Evolutionary conservation across 2,797 vertebrate genomes (phyloP).

Genomic region (Mormyrops boulengeri): DNA sequence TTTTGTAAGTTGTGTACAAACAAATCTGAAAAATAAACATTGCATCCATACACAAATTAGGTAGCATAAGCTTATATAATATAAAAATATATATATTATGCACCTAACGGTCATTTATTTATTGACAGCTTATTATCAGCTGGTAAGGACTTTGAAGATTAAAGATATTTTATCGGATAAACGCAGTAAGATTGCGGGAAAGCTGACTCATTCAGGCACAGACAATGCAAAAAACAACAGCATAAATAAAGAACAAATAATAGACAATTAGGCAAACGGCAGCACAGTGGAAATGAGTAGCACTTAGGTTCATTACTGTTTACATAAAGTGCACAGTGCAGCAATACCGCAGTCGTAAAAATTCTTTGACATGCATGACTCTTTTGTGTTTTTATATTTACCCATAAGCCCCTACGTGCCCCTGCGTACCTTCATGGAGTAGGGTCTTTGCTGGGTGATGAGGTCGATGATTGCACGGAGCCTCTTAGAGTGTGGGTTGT

Average conservation of each 20-base stretch:
- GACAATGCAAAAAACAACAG: not conserved
- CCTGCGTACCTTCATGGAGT: constrained; percentile 82
- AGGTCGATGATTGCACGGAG: constrained; percentile 64
- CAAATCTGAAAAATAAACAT: not conserved
- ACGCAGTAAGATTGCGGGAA: not conserved
- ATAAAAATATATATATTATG: not conserved
- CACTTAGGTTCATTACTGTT: not conserved
- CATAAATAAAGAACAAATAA: not conserved
- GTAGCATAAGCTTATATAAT: not conserved
- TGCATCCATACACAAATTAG: not conserved
- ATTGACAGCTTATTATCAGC: not conserved
- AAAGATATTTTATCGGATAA: not conserved
- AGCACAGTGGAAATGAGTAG: not conserved
- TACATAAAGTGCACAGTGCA: not conserved
- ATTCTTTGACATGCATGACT: not conserved
- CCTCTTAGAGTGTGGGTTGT: constrained; percentile 75
- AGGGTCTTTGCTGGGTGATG: constrained; percentile 69
- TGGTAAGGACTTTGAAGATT: not conserved
- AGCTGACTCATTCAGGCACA: not conserved
- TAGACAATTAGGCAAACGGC: not conserved
- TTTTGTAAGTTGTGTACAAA: not conserved
- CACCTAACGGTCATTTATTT: not conserved
- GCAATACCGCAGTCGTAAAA: not conserved
- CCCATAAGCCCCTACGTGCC: constrained; percentile 24
- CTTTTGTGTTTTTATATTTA: not conserved